Base-by-base conservation (phyloP, 2,888 invertebrate genomes). In the Drosophila koepferae region DNA sequence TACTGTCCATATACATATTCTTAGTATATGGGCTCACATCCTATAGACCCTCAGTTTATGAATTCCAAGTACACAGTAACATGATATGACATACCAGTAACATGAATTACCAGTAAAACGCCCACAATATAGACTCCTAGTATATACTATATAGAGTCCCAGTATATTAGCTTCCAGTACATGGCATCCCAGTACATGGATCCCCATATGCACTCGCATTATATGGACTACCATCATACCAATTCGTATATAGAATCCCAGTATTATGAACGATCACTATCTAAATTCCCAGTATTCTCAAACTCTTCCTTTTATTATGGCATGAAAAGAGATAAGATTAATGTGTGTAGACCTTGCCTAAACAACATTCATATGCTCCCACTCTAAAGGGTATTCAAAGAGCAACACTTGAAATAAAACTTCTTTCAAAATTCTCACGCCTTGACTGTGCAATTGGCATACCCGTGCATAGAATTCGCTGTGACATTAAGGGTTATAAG, bases 401-500 rank as follows among this genome's bases (percentile, higher is more conserved):
- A 18, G 49, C 49, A 7, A 12, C 18, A 31, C 34, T 12, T n/a
- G 9, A 0, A 0, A 7, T 16, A 2, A 16, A 10, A 10, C 20
- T 38, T 23, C 1, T 12, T 16, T 0, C 0, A 20, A 28, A 16
- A 7, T 28, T 8, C 8, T 3, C 16, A 16, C 16, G 28, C 16
- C 3, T 12, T n/a, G 3, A n/a, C 9, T 38, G 12, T 0, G 31
- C 55, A 14, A 6, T n/a, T 20, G 16, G 18, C 49, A 51, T 65
- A 28, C 23, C 65, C 49, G 31, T 34, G 65, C 7, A n/a, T n/a
- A 20, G 28, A 16, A 1, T 10, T 2, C 10, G 38, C 23, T 12
- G 28, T 2, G 28, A 3, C 4, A 4, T 16, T 38, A 9, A 7
- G 43, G 80, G 66, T 60, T 60, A 66, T 58, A 16, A 12, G 16